These are phyloP conservation scores for Merops nubicus DNA, from an alignment of 2,113 vertebrate species.

Conservation along the genomic window DNA sequence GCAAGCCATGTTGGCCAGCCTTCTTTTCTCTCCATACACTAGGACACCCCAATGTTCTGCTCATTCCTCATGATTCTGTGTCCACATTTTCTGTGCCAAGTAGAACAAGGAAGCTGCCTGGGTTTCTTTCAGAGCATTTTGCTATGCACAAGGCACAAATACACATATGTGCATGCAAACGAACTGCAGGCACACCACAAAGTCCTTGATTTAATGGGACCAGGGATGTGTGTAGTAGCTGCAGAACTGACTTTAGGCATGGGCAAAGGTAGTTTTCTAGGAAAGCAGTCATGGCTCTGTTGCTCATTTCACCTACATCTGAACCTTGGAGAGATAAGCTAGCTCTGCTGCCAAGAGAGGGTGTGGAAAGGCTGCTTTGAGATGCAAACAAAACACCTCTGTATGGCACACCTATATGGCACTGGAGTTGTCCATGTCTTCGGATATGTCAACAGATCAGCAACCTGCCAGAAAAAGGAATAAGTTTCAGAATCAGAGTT, in stretches of 20 bases:
- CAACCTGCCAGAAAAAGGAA: neutral
- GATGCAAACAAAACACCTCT: neutral
- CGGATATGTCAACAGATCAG: neutral
- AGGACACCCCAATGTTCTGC: no score
- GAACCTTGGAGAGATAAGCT: neutral
- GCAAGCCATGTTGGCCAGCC: no score
- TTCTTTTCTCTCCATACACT: no score
- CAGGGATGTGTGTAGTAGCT: neutral
- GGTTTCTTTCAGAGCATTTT: no score
- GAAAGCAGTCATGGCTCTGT: neutral
- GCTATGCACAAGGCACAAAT: no score
- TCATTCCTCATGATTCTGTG: no score
- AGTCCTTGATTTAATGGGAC: neutral
- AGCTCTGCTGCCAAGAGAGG: neutral
- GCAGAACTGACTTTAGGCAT: neutral
- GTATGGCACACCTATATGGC: neutral
- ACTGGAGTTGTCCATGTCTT: neutral
- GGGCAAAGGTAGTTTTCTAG: neutral
- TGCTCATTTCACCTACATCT: neutral
- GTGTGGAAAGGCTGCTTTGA: neutral
- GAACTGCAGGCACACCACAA: neutral
- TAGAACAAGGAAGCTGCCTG: no score
- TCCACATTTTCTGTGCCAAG: no score
- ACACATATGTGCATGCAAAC: rapidly evolving
- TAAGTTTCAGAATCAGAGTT: neutral